Conservation (phyloP, 2,797 vertebrate genomes). For the Urocyon cinereoargenteus region DNA sequence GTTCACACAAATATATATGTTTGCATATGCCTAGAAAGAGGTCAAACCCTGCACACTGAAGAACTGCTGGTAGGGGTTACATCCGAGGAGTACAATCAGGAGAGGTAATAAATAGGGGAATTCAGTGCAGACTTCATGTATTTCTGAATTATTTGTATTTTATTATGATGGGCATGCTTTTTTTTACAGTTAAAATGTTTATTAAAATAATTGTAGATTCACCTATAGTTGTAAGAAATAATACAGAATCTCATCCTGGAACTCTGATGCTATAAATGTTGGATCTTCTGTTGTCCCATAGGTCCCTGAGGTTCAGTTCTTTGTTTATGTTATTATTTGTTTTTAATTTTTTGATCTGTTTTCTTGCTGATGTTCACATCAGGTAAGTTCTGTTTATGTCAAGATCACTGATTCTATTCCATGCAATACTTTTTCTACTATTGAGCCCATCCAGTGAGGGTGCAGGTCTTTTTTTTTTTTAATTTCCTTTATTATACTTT, state of each 20-base stretch:
- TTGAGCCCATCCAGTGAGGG: neutral
- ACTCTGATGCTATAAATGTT: neutral
- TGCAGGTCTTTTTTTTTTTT: neutral
- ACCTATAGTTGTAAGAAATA: neutral
- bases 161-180: neutral
- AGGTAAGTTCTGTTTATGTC: neutral
- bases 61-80: neutral
- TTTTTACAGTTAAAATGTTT: slow-evolving; percentile 7
- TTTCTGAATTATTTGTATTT: slow-evolving; percentile 35
- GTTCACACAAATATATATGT: neutral
- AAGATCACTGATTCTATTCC: neutral
- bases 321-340: neutral
- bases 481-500: neutral
- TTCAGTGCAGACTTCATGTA: neutral
- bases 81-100: neutral
- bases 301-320: neutral
- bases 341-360: neutral
- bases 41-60: neutral
- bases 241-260: neutral
- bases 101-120: neutral
- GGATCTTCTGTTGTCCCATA: neutral
- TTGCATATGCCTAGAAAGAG: neutral
- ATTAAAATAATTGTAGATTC: slow-evolving; percentile 25
- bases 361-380: neutral
- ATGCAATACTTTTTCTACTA: neutral